phyloP scores from a whole-genome alignment of 2,797 vertebrate genomes.

The Pangasius larnaudii region DNA sequence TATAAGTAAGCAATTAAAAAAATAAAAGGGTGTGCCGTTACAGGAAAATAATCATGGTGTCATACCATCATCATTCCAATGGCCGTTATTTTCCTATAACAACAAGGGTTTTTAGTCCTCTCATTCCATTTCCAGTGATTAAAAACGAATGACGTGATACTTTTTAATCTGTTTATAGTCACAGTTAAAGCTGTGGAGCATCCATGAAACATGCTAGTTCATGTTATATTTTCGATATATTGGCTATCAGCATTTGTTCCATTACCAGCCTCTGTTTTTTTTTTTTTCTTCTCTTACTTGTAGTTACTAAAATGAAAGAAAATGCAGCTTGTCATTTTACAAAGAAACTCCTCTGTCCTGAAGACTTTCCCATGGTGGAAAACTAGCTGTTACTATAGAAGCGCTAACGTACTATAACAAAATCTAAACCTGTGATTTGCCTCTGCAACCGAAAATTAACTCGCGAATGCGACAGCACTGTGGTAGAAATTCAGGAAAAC shows the following conservation, averaged over 20 bases:
- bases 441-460: not conserved
- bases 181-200: not conserved
- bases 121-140: not conserved
- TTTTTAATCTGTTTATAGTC: not conserved
- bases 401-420: too few relatives aligned
- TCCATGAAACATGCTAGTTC: not conserved
- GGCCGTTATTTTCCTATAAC: not conserved
- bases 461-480: not conserved
- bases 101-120: not conserved
- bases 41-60: not conserved
- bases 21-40: not conserved
- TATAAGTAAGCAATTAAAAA: not conserved
- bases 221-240: not conserved
- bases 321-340: not conserved
- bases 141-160: not conserved
- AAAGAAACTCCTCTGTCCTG: not conserved
- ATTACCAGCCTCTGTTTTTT: not conserved
- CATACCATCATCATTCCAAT: not conserved
- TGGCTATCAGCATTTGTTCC: not conserved
- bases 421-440: not conserved
- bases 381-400: not conserved
- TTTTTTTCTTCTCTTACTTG: not conserved
- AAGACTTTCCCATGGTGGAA: not conserved
- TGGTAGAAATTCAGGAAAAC: not conserved
- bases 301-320: not conserved